Conservation (phyloP, 2,113 vertebrate species). For the Percina caprodes region DNA sequence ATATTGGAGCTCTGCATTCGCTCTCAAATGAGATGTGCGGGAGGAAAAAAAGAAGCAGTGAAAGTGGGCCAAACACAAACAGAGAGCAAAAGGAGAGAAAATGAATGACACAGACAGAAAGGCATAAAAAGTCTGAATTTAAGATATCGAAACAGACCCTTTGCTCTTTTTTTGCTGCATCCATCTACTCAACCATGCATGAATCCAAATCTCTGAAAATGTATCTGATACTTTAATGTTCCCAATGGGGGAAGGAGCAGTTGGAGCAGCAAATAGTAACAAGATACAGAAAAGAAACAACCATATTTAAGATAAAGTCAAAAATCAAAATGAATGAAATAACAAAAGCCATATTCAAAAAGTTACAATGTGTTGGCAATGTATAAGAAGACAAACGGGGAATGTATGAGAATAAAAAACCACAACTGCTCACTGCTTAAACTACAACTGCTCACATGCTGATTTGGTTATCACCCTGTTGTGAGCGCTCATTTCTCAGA, state of each 20-base stretch:
- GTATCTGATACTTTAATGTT: not conserved
- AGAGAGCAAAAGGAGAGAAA: not conserved
- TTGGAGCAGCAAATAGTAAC: not conserved
- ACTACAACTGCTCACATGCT: not conserved
- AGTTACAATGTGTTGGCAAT: not conserved
- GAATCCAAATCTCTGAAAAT: not conserved
- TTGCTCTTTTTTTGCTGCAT: conserved; percentile 17
- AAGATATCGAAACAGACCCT: conserved; percentile 23
- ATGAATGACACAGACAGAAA: not conserved
- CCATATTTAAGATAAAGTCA: not conserved
- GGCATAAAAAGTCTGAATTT: conserved; percentile 1
- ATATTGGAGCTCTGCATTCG: conserved; percentile 7
- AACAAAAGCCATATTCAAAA: not conserved
- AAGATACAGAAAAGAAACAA: not conserved
- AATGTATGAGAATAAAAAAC: too few species aligned
- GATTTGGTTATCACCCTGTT: not conserved
- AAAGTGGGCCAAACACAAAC: conserved; percentile 7
- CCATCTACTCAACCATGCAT: conserved; percentile 10
- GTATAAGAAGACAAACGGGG: not conserved
- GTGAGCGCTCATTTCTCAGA: not conserved
- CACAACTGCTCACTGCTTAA: too few species aligned
- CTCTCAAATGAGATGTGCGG: not conserved
- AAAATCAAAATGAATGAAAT: not conserved
- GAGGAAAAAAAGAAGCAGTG: not conserved
- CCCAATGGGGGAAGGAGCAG: not conserved